A percentile compares a stretch with the other conserved stretches of the same genome.
Conservation (phyloP, 2,113 vertebrate species). For the Trogon surrucura region DNA sequence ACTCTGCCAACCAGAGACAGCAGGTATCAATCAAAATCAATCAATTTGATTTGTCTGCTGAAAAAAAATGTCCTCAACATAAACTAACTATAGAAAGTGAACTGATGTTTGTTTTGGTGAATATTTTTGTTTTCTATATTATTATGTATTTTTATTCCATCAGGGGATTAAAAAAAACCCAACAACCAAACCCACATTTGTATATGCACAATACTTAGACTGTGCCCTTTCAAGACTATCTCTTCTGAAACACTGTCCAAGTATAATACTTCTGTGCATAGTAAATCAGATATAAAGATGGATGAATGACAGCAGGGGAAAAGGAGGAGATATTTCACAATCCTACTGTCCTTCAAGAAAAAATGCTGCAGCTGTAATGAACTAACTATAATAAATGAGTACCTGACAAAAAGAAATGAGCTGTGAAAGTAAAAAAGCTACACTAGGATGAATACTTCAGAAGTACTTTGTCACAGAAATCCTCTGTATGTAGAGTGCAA, state of each 20-base stretch:
- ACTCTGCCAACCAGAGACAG: background rate
- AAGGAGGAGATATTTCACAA: conserved; percentile 16
- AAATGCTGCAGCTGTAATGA: conserved; percentile 45
- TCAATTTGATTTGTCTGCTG: background rate
- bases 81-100: background rate
- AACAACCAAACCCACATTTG: accelerated
- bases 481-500: background rate
- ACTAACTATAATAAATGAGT: conserved; percentile 67
- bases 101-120: background rate
- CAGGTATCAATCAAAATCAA: background rate
- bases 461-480: background rate
- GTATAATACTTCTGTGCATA: background rate
- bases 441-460: background rate
- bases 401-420: conserved; percentile 45
- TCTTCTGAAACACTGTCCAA: background rate
- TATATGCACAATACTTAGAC: background rate
- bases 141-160: background rate
- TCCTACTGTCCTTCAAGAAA: conserved; percentile 67
- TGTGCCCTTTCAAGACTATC: background rate
- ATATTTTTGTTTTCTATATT: background rate
- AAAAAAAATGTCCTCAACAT: background rate
- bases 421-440: conserved; percentile 52
- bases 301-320: conserved; percentile 31
- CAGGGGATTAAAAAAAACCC: background rate
- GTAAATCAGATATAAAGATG: background rate